These are phyloP conservation scores for Plutomurus gul DNA, from an alignment of 1,140 invertebrate genomes.

Conservation along the genomic window DNA sequence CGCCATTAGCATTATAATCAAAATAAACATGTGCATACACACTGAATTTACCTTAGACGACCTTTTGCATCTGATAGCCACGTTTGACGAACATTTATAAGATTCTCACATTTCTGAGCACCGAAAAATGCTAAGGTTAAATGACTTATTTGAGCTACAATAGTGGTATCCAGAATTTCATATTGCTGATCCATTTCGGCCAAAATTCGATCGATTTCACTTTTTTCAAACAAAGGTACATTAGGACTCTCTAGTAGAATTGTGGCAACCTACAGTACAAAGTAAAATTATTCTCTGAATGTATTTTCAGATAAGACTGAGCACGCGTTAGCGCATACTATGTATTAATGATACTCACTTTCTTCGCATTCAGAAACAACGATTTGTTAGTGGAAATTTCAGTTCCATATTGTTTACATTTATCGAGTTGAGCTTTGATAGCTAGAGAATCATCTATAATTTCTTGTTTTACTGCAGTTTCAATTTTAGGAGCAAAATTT, in stretches of 20 bases:
- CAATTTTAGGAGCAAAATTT: background rate
- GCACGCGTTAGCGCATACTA: too few relatives aligned
- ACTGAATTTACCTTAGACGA: background rate
- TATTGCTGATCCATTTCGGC: background rate
- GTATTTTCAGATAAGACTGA: too few relatives aligned
- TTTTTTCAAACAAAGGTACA: background rate
- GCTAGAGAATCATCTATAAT: background rate
- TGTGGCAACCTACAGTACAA: background rate
- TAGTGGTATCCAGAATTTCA: background rate
- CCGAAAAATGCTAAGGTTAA: background rate
- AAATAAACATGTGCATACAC: background rate
- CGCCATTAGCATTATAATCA: too few relatives aligned
- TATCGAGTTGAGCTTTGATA: background rate
- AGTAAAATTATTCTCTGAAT: too few relatives aligned
- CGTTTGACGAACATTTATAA: background rate
- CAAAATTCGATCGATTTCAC: background rate
- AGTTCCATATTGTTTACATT: background rate
- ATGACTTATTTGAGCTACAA: background rate
- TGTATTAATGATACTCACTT: background rate
- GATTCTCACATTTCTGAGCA: background rate
- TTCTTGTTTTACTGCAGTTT: background rate
- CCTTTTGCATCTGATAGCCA: background rate
- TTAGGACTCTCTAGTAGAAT: background rate
- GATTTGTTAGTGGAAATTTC: background rate
- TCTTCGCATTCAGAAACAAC: background rate